These are phyloP conservation scores for Drosophila aldrichi DNA, from an alignment of 2,888 invertebrate species.

Conservation along the genomic window DNA sequence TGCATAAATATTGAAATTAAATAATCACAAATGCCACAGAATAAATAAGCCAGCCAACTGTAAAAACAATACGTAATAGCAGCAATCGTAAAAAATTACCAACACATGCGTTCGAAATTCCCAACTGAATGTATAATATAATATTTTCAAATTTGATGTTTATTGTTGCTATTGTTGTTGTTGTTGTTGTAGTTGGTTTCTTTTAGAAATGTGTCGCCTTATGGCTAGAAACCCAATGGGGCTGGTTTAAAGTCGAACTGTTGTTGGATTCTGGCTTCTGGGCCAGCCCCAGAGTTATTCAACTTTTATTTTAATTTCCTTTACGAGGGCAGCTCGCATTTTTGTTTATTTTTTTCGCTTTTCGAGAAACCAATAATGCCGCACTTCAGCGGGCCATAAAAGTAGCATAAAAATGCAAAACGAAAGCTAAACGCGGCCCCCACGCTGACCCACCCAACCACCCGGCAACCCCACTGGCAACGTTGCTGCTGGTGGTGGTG, in stretches of 20 bases:
- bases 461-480: conserved; percentile 19
- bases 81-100: conserved; percentile 27
- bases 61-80: conserved; percentile 71
- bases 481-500: conserved; percentile 24
- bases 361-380: conserved; percentile 72
- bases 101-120: conserved; percentile 37
- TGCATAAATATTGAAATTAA: conserved; percentile 78
- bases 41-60: conserved; percentile 67
- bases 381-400: conserved; percentile 65
- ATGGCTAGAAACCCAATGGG: conserved; percentile 3
- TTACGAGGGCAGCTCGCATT: conserved; percentile 52
- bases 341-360: conserved; percentile 25
- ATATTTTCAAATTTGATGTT: conserved; percentile 18
- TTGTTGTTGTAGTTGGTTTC: conserved; percentile 13
- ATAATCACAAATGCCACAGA: conserved; percentile 68
- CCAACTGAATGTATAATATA: conserved; percentile 49
- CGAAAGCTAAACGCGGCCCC: conserved; percentile 68
- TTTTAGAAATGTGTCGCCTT: conserved; percentile 8
- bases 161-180: conserved; percentile 9
- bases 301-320: conserved; percentile 66
- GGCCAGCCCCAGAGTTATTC: conserved; percentile 5
- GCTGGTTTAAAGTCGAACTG: conserved; percentile 20
- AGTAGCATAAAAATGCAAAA: conserved; percentile 72
- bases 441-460: conserved; percentile 41
- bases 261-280: background rate